Evolutionary conservation across 2,113 vertebrate species (phyloP), one percentile per base, ranked within the genome.

Genomic region (Pygoscelis antarcticus): DNA sequence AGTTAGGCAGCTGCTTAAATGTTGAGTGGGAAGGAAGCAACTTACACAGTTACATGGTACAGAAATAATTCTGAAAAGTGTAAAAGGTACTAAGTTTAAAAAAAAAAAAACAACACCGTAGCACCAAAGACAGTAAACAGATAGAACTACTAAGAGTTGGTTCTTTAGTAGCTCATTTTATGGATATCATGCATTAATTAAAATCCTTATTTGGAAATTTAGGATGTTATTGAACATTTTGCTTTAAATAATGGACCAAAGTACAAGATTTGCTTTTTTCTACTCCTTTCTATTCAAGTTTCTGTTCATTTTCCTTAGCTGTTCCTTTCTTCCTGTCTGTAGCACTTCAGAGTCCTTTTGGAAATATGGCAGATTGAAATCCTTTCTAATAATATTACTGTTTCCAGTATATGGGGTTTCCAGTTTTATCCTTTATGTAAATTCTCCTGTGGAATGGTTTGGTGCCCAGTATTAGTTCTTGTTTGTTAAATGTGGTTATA

Each of bases 41-140:
- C 7, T 68, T 80, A 58, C 3, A n/a, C 10, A 51, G 58, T 54
- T 42, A 38, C 0, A 0, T 68, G 27, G 11, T 76, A 10, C 44
- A 47, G 49, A 86, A 40, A 19, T 76, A 55, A 17, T 76, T 71
- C 47, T 80, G 47, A 20, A 42, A 77, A 79, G 6, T 36, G 3
- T 66, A n/a, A 77, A 83, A 91, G 9, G 2, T 83, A 27, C 8
- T 55, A 34, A 4, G 4, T 57, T 87, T 44, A 5, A 25, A 71
- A 55, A 75, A 11, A 0, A 42, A 42, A 42, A 42, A 42, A 42
- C 3, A n/a, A 6, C 3, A 16, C 2, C 13, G 3, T 58, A 76
- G 21, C 19, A 54, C 10, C 17, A 40, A 47, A 86, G 34, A 42
- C 54, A n/a, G 23, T 86, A 72, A 44, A 68, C 9, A 49, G 47